Conservation (phyloP, 1,140 invertebrate species). For the Cotesia glomerata region DNA sequence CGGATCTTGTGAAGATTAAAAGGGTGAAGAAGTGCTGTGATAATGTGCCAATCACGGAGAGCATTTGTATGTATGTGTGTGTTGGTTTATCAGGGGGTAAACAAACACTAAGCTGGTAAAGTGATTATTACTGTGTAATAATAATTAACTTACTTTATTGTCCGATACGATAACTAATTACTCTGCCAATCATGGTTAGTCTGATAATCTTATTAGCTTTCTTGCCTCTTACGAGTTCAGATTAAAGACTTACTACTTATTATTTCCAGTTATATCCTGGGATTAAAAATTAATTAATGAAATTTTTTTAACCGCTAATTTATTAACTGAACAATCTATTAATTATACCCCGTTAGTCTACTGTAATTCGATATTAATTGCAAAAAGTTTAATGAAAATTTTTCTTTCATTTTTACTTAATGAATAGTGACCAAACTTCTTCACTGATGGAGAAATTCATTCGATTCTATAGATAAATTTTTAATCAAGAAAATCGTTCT, state of each 20-base stretch:
- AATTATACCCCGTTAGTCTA: too few relatives aligned
- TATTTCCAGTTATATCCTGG: slow-evolving; percentile 11
- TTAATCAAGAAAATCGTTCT: too few relatives aligned
- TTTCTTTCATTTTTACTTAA: too few relatives aligned
- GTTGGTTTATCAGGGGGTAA: not conserved
- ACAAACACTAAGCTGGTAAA: not conserved
- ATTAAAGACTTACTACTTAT: slow-evolving; percentile 29
- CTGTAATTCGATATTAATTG: too few relatives aligned
- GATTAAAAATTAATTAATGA: too few relatives aligned
- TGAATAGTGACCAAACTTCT: too few relatives aligned
- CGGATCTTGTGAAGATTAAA: not conserved
- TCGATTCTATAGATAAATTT: too few relatives aligned
- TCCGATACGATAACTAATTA: slow-evolving; percentile 32
- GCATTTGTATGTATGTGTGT: not conserved
- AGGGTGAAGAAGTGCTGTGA: slow-evolving; percentile 25
- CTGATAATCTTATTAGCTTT: slow-evolving; percentile 31
- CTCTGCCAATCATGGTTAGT: slow-evolving; percentile 34
- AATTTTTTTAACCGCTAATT: too few relatives aligned
- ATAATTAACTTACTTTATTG: slow-evolving; percentile 23
- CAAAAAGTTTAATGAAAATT: too few relatives aligned
- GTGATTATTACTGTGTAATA: too few relatives aligned
- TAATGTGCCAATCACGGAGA: slow-evolving; percentile 33
- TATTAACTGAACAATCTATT: too few relatives aligned
- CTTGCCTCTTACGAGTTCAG: slow-evolving; percentile 4
- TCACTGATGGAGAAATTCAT: too few relatives aligned